Evolutionary conservation across 2,888 invertebrate species (phyloP).

Genomic region (Polydrusus cervinus): DNA sequence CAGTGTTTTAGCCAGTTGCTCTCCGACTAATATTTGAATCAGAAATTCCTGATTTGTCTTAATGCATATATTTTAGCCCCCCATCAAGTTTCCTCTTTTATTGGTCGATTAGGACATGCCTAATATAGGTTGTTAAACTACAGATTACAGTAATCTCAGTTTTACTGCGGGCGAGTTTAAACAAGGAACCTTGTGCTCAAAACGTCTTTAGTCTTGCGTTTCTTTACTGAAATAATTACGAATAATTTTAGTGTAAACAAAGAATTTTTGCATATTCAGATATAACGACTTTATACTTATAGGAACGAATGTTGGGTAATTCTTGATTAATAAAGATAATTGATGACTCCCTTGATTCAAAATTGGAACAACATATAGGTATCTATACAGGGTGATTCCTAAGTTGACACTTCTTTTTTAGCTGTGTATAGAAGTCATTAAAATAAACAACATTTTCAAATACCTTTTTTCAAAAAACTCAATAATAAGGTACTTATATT

Average conservation of each 20-base stretch:
- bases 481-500: too few species aligned
- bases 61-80: background rate
- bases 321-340: background rate
- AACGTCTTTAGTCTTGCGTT: slow-evolving; percentile 58
- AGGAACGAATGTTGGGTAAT: background rate
- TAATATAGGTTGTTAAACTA: slow-evolving; percentile 33
- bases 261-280: slow-evolving; percentile 36
- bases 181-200: slow-evolving; percentile 58
- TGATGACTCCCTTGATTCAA: background rate
- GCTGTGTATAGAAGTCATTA: too few species aligned
- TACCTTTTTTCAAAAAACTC: too few species aligned
- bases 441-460: too few species aligned
- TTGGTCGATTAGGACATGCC: slow-evolving; percentile 23
- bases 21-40: too few species aligned
- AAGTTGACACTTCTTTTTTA: too few species aligned
- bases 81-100: slow-evolving; percentile 29
- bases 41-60: too few species aligned
- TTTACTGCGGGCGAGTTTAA: slow-evolving; percentile 56
- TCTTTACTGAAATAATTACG: slow-evolving; percentile 54
- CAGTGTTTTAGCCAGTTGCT: too few species aligned
- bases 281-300: slow-evolving; percentile 21
- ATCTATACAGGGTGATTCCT: too few species aligned
- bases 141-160: slow-evolving; percentile 53
- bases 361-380: too few species aligned
- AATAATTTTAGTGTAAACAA: slow-evolving; percentile 47